A percentile compares a stretch with the other conserved stretches of the same genome.
These are phyloP conservation scores for Struthio camelus DNA, from an alignment of 2,113 vertebrate genomes.

Conservation along the genomic window DNA sequence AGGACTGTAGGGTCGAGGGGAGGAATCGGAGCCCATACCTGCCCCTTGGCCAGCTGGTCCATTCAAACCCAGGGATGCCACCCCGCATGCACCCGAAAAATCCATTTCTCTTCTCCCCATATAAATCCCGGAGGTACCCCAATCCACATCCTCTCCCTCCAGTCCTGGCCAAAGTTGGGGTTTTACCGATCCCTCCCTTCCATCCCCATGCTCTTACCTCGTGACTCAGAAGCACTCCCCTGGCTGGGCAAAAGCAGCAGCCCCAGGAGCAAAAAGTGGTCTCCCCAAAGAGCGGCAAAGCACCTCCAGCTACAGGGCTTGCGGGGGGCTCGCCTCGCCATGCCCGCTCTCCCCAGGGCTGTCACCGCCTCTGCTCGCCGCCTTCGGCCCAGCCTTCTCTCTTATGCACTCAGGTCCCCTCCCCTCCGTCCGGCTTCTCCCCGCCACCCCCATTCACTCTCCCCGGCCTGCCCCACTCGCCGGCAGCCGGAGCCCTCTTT, in stretches of 20 bases:
- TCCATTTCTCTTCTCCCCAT: background rate
- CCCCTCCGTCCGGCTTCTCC: background rate
- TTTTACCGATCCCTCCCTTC: no score
- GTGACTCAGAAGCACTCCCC: background rate
- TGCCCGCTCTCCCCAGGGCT: background rate
- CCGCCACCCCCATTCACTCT: background rate
- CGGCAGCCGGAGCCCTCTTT: background rate
- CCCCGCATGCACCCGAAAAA: fast-evolving
- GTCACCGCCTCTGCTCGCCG: background rate
- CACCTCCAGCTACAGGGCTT: background rate
- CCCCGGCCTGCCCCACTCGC: background rate
- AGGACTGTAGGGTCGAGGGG: background rate
- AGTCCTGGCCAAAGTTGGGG: background rate
- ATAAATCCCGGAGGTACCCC: background rate
- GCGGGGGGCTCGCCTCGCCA: background rate
- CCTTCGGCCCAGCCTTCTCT: background rate
- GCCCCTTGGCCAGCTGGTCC: background rate
- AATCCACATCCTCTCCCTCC: no score
- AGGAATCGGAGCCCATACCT: background rate
- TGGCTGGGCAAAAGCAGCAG: background rate
- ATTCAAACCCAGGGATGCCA: no score
- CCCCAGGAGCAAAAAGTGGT: background rate
- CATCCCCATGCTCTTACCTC: background rate
- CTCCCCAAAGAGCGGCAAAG: background rate
- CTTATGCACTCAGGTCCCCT: constrained; percentile 1